Evolutionary conservation across 2,888 invertebrate genomes (phyloP), one percentile per base, ranked within the genome.

Genomic region (Leptinotarsa rubiginosa): DNA sequence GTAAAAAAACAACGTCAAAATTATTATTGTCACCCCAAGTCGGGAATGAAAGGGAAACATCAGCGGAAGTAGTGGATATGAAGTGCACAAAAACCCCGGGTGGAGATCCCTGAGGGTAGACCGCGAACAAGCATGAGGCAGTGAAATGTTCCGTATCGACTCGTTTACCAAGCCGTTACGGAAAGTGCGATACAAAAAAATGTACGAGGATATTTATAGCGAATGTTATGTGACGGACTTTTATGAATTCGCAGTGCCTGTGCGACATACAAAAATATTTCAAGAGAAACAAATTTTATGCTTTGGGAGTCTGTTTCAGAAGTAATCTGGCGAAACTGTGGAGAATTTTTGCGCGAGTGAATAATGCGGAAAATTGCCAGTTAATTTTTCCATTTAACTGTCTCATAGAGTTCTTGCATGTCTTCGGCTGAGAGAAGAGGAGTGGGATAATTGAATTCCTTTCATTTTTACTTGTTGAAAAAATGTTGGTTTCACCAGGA

Each of bases 81-180:
- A 56, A 22, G 22, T 22, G 56, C 13, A 56, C 56, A 56, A 56
- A 56, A 25, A 22, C 3, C 0, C 56, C 25, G 13, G 15, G 15
- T 56, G 20, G 22, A 22, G 56, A 56, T 22, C 56, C 56, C 56
- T 18, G 20, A 56, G 56, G 56, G 56, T 56, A 20, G 12, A 54
- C 54, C 54, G 54, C 18, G 64, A 66, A 70, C 73, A 66, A 20
- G 67, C 70, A 56, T n/a, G 69, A 69, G 69, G 65, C 69, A 52
- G 77, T 75, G 73, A 77, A 77, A 75, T 70, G 66, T 67, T 70
- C 74, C 49, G 66, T 73, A 75, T 75, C 72, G 77, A 75, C 70
- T 73, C 74, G 73, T 73, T 77, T 75, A 64, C 72, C 59, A 69
- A 56, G 66, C 70, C 68, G 74, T 76, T 72, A 74, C 74, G 54